Evolutionary conservation across 2,113 vertebrate species (phyloP).

Genomic region (Lophochroa leadbeateri): DNA sequence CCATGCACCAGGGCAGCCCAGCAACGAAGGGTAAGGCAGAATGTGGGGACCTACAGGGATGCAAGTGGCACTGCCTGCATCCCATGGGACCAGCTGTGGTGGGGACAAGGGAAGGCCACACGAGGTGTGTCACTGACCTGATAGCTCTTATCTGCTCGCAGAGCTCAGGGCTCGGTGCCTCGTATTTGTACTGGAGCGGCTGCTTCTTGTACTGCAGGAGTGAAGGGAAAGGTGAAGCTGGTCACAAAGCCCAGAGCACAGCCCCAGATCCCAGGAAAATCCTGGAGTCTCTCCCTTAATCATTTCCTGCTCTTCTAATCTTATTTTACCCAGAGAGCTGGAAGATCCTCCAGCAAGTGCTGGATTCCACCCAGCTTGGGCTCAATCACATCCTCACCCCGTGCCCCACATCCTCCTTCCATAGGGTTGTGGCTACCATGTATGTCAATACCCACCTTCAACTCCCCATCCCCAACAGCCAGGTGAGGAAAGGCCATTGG

Average conservation of each 20-base stretch:
- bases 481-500: background rate
- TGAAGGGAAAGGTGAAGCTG: background rate
- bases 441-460: background rate
- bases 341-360: background rate
- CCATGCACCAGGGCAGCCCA: rapidly evolving
- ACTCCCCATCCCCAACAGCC: background rate
- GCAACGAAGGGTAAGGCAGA: background rate
- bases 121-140: background rate
- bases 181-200: background rate
- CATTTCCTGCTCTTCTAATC: background rate
- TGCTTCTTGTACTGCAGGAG: background rate
- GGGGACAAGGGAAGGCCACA: background rate
- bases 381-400: background rate
- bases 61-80: background rate
- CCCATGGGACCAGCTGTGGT: background rate
- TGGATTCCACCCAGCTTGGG: background rate
- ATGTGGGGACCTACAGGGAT: background rate
- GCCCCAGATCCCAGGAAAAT: background rate
- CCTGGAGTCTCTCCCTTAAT: background rate
- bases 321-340: background rate
- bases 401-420: background rate
- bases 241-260: background rate
- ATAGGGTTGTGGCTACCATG: background rate
- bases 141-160: background rate
- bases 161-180: background rate